Percentiles rank a stretch among this genome's conserved stretches.
Conservation (phyloP, 2,888 invertebrate species). For the Ophion ellenae region DNA sequence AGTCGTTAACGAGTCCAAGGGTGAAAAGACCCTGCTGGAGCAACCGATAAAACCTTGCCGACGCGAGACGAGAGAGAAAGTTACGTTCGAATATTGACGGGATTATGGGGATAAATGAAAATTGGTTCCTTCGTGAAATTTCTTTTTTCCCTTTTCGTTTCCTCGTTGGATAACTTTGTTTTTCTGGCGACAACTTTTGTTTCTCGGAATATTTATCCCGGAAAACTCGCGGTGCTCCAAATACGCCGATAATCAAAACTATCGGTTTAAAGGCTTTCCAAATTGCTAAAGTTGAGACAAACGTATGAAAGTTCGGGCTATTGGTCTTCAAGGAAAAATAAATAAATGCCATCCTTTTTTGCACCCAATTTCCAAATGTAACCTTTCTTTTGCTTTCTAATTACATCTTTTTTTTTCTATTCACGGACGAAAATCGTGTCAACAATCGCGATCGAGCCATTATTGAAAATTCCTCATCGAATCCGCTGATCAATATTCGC, state of each 20-base stretch:
- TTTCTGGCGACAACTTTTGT: not conserved
- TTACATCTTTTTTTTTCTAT: too few relatives aligned
- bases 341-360: too few relatives aligned
- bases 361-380: too few relatives aligned
- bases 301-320: not conserved
- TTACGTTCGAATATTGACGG: constrained; percentile 45
- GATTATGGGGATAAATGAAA: constrained; percentile 35
- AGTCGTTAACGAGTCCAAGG: constrained; percentile 64
- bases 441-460: too few relatives aligned
- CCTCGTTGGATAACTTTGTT: not conserved
- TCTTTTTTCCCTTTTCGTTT: not conserved
- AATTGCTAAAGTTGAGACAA: too few relatives aligned
- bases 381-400: too few relatives aligned
- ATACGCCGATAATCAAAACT: not conserved
- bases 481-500: too few relatives aligned
- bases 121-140: constrained; percentile 31
- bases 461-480: too few relatives aligned
- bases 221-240: not conserved
- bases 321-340: not conserved
- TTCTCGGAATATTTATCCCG: not conserved
- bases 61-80: constrained; percentile 22
- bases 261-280: too few relatives aligned
- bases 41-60: constrained; percentile 12
- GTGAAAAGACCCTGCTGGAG: constrained; percentile 35
- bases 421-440: too few relatives aligned